Evolutionary conservation across 2,797 vertebrate species (phyloP), one percentile per base, ranked within the genome.

Genomic region (Propithecus deckenii): DNA sequence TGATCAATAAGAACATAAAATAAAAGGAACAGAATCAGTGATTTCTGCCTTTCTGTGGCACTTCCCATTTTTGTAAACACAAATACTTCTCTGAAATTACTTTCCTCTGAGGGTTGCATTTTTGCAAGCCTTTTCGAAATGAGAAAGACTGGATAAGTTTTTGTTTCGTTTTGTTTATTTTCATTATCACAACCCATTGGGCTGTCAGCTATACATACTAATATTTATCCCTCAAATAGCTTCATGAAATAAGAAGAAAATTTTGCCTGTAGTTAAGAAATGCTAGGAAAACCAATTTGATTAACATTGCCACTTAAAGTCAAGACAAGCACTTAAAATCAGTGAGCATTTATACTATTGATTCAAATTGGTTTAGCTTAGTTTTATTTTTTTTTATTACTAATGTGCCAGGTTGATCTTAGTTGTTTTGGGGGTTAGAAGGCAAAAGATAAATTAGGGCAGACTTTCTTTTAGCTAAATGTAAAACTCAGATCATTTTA

Each of bases 111-210:
- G 30, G 65, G 12, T 6, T 76, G 13, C 91, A 52, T 92, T 97
- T 97, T 88, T 5, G 79, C 22, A 78, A 91, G 67, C 6, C n/a
- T 98, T 98, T 98, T 98, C 95, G 41, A 95, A 96, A 91, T 86
- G 84, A 88, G 1, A 96, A n/a, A 20, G 46, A 25, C 0, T 41
- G 38, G 75, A 2, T 35, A 52, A 48, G 1, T 32, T 48, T 20
- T 92, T n/a, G 3, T 81, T 95, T 65, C 85, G 63, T 75, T 79
- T 91, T 74, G 35, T 90, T 91, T 78, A 83, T 83, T 85, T 86
- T 84, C 46, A 22, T 72, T 97, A 76, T 86, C 65, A 18, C 20
- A 79, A 61, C 52, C 43, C 57, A 4, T 43, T 95, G 35, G 46
- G 61, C 30, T 92, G 41, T 88, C 72, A 67, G 17, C 1, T 57